These are phyloP conservation scores for Cerastoderma edule DNA, from an alignment of 2,888 invertebrate species.

Conservation along the genomic window DNA sequence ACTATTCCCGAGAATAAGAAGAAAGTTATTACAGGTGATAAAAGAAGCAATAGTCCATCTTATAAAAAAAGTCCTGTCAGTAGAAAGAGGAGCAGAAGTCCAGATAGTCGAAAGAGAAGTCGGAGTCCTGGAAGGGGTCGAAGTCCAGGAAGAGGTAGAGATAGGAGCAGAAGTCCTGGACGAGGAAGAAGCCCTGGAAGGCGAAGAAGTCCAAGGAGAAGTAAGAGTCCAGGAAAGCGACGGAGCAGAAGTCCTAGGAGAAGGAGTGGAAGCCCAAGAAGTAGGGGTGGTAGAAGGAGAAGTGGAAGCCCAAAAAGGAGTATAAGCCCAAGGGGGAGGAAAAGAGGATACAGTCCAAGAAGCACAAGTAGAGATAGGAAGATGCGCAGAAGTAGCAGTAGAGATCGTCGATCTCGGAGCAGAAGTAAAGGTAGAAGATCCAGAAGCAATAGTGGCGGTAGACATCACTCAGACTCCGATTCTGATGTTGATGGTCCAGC, in stretches of 20 bases:
- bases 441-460: constrained; percentile 33
- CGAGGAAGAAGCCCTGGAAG: constrained; percentile 32
- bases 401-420: constrained; percentile 28
- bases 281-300: constrained; percentile 31
- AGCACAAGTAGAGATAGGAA: constrained; percentile 50
- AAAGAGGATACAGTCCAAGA: constrained; percentile 29
- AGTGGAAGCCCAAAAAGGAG: constrained; percentile 40
- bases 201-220: constrained; percentile 37
- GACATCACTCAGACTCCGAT: constrained; percentile 34
- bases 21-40: constrained; percentile 20
- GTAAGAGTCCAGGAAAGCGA: constrained; percentile 20
- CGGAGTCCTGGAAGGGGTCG: constrained; percentile 25
- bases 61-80: constrained; percentile 9
- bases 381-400: constrained; percentile 43
- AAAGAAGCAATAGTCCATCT: constrained; percentile 25
- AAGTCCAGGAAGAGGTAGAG: constrained; percentile 14
- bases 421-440: constrained; percentile 31
- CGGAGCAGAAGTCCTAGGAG: constrained; percentile 22
- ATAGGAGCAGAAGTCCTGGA: constrained; percentile 26
- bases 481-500: constrained; percentile 55
- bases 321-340: constrained; percentile 48
- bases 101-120: constrained; percentile 20
- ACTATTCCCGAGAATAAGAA: constrained; percentile 16
- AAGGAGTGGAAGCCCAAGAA: constrained; percentile 28
- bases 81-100: constrained; percentile 28